Evolutionary conservation across 2,113 vertebrate genomes (phyloP), one percentile per base, ranked within the genome.

Genomic region (Chloropsis hardwickii): DNA sequence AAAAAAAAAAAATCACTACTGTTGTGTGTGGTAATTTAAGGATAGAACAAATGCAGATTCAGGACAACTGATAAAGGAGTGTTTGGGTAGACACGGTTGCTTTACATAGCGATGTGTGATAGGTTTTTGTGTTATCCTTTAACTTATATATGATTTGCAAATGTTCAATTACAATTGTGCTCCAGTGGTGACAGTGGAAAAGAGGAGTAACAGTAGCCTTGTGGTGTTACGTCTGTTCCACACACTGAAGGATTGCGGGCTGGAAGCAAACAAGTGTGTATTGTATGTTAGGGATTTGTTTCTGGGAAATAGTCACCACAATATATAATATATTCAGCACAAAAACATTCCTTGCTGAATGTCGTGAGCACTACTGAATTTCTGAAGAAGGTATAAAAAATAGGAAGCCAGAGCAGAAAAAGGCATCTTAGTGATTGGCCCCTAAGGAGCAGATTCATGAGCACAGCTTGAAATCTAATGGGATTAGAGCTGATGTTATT

Each of bases 381-480:
- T 93, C 37, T 86, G 27, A 62, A 79, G 33, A 50, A 70, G 6
- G 12, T 60, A 27, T 0, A 9, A 77, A 86, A 83, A 71, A 12
- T 31, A 73, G 60, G 19, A 73, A 84, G 24, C 19, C 37, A 66
- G 31, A 71, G 10, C 27, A 44, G 44, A 53, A 84, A 74, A 42
- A 76, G 45, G 3, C 57, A 25, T 91, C 70, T 72, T 61, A 76
- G 66, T 82, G 65, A 60, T 60, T 79, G 73, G 16, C 14, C 56
- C 29, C 39, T 61, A 76, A 48, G 57, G 80, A 92, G 29, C 47
- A 87, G 39, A 85, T 85, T 92, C 57, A 29, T 84, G 76, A 87
- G 25, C 80, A 81, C 31, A 57, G 57, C 65, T 89, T 86, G 86
- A 96, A 88, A 89, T 92, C 51, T 79, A 69, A 81, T 84, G 69